These are phyloP conservation scores for Microtus richardsoni DNA, from an alignment of 2,113 vertebrate genomes.

Conservation along the genomic window DNA sequence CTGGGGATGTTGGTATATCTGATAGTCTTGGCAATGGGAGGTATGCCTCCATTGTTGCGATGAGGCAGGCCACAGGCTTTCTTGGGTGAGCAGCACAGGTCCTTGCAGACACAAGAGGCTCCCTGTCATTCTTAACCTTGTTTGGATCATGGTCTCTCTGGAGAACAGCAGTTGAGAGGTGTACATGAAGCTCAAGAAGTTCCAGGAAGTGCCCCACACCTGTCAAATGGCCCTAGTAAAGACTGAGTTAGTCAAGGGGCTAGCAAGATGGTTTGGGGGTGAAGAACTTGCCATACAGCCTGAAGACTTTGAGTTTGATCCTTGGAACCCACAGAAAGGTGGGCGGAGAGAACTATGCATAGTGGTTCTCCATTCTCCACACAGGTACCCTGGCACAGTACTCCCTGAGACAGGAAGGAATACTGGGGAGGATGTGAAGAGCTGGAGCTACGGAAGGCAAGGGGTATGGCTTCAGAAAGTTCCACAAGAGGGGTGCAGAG, in stretches of 20 bases:
- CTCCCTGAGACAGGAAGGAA: neutral
- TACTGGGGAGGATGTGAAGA: neutral
- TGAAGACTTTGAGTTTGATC: neutral
- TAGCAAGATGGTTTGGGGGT: neutral
- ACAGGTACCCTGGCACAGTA: neutral
- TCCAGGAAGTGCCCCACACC: neutral
- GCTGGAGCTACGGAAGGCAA: neutral
- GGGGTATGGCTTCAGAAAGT: neutral
- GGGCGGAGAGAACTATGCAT: neutral
- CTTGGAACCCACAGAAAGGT: neutral
- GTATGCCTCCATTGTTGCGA: neutral
- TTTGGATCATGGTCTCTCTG: neutral
- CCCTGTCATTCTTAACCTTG: neutral
- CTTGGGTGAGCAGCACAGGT: neutral
- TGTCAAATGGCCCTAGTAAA: neutral
- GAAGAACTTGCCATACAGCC: neutral
- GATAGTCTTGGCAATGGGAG: neutral
- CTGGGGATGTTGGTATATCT: neutral
- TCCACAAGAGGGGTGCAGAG: neutral
- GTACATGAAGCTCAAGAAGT: neutral
- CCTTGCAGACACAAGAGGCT: neutral
- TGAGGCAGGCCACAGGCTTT: neutral
- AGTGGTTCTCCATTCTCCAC: neutral
- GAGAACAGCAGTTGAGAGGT: neutral
- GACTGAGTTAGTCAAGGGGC: neutral